A percentile compares a stretch with the other conserved stretches of the same genome.
Evolutionary conservation across 2,113 vertebrate genomes (phyloP).

Genomic region (Melanotaenia duboulayi): DNA sequence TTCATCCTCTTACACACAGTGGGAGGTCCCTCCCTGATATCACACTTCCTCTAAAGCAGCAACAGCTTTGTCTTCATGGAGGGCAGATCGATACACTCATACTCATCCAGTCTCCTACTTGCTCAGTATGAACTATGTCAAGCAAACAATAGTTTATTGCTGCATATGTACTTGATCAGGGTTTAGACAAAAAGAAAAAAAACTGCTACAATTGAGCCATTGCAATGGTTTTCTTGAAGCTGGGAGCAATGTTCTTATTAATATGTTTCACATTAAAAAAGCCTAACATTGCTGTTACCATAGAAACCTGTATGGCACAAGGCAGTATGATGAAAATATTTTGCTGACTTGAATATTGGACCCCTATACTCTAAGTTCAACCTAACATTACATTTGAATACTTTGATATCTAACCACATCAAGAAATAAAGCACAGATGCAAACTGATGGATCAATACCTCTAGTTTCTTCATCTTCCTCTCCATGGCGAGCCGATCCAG

Average conservation of each 20-base stretch:
- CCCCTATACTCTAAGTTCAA: too few relatives aligned
- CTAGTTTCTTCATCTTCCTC: slow-evolving; percentile 90
- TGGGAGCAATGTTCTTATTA: slow-evolving; percentile 19
- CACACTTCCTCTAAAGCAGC: slow-evolving; percentile 58
- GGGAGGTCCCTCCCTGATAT: slow-evolving; percentile 70
- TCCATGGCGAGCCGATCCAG: slow-evolving; percentile 88
- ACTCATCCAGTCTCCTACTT: slow-evolving; percentile 34
- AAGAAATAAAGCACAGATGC: not conserved
- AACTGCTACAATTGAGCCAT: slow-evolving; percentile 4
- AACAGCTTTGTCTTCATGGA: slow-evolving; percentile 79
- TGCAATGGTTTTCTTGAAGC: not conserved
- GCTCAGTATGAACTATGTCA: slow-evolving; percentile 48
- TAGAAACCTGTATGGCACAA: slow-evolving; percentile 27
- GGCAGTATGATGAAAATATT: slow-evolving; percentile 4
- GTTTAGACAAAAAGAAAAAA: slow-evolving; percentile 15
- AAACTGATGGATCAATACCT: slow-evolving; percentile 81
- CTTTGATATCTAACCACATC: not conserved
- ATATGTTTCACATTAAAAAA: slow-evolving; percentile 38
- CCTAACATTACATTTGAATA: slow-evolving; percentile 2
- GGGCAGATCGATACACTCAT: slow-evolving; percentile 75
- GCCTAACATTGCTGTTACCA: slow-evolving; percentile 37
- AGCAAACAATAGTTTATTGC: slow-evolving; percentile 30
- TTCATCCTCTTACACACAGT: slow-evolving; percentile 80
- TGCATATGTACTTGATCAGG: slow-evolving; percentile 20
- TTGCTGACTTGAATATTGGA: slow-evolving; percentile 26